Evolutionary conservation across 2,113 vertebrate genomes (phyloP).

Genomic region (Phainopepla nitens): DNA sequence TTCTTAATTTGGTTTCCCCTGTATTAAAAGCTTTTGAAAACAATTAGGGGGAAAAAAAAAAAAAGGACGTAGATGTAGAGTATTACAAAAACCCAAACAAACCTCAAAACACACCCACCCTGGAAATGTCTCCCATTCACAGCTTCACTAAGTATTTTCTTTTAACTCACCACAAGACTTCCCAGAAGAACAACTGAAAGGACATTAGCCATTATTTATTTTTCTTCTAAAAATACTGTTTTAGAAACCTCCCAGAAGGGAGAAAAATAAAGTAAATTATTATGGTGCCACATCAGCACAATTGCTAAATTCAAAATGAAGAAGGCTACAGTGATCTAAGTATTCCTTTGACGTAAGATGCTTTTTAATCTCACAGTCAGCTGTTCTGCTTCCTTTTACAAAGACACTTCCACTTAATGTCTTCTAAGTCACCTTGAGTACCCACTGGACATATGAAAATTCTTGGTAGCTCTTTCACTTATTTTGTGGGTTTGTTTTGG

Average conservation of each 20-base stretch:
- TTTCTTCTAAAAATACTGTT: constrained; percentile 27
- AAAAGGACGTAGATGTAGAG: not conserved
- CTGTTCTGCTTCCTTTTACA: constrained; percentile 14
- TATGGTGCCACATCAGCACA: constrained; percentile 13
- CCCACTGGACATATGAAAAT: not conserved
- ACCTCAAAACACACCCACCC: constrained; percentile 28
- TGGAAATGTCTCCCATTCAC: constrained; percentile 26
- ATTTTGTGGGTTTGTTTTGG: not conserved
- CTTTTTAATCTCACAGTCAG: constrained; percentile 1
- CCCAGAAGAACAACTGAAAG: constrained; percentile 33
- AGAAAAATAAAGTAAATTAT: constrained; percentile 8
- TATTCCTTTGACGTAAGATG: constrained; percentile 5
- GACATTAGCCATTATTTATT: constrained; percentile 27
- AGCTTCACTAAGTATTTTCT: constrained; percentile 27
- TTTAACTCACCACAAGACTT: constrained; percentile 37
- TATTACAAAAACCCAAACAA: constrained; percentile 26
- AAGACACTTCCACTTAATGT: not conserved
- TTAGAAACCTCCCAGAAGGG: constrained; percentile 23
- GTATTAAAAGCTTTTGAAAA: not conserved
- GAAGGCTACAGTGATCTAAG: not conserved
- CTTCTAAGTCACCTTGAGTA: not conserved
- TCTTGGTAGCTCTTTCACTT: not conserved
- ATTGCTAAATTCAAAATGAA: not conserved
- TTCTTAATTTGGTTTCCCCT: not conserved
- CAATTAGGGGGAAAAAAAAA: not conserved